Evolutionary conservation across 2,797 vertebrate species (phyloP).

Genomic region (Parauchenoglanis punctatus): DNA sequence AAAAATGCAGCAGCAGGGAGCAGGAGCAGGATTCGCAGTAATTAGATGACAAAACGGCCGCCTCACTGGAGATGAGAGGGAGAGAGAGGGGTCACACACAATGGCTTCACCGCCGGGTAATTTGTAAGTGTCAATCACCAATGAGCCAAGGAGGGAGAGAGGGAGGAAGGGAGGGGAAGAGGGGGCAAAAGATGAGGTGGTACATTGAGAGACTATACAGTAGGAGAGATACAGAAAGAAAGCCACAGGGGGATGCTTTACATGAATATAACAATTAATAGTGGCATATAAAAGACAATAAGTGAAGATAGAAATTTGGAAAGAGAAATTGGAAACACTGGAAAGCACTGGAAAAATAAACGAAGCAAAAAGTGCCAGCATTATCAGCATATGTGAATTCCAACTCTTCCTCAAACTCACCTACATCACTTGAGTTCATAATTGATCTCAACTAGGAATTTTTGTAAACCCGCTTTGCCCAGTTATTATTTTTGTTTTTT

Average conservation of each 20-base stretch:
- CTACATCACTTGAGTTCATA: neutral
- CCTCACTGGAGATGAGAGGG: conserved; percentile 94
- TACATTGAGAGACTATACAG: conserved; percentile 33
- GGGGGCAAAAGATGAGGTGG: conserved; percentile 37
- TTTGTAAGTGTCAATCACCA: conserved; percentile 99
- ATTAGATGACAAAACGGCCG: conserved; percentile 99
- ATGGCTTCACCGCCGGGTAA: conserved; percentile 96
- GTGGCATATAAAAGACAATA: neutral
- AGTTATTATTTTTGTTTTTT: neutral
- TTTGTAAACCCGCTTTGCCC: neutral
- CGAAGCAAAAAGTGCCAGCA: neutral
- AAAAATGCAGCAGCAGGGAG: conserved; percentile 98
- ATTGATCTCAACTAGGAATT: neutral
- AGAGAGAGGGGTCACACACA: conserved; percentile 89
- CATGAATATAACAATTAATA: neutral
- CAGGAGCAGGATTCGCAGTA: conserved; percentile 99
- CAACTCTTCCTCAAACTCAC: neutral
- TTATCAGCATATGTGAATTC: neutral
- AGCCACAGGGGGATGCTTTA: neutral
- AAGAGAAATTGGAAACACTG: neutral
- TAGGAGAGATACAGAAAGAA: conserved; percentile 36
- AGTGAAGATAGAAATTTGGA: neutral
- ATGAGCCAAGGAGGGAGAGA: conserved; percentile 82
- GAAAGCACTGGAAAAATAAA: too few relatives aligned
- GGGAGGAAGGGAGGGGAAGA: conserved; percentile 49